These are phyloP conservation scores for Callinectes sapidus DNA, from an alignment of 2,888 invertebrate genomes.

Conservation along the genomic window DNA sequence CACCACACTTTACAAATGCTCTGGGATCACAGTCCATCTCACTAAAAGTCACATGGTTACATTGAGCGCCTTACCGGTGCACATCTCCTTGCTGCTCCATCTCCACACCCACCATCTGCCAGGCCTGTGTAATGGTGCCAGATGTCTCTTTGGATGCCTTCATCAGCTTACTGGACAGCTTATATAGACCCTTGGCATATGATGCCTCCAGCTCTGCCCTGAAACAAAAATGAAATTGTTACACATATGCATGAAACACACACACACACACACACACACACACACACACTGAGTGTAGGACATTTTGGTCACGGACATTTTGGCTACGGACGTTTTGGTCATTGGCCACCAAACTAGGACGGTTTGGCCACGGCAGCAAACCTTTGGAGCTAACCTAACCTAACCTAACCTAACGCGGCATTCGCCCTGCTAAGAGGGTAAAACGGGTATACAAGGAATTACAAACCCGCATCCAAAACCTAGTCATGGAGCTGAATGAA, in stretches of 20 bases:
- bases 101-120: constrained; percentile 93
- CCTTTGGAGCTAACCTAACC: too few relatives aligned
- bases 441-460: too few relatives aligned
- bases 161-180: constrained; percentile 89
- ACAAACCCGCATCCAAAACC: too few relatives aligned
- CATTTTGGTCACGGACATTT: too few relatives aligned
- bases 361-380: too few relatives aligned
- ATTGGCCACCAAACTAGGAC: too few relatives aligned
- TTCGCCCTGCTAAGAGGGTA: too few relatives aligned
- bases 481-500: too few relatives aligned
- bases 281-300: too few relatives aligned
- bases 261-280: constrained; percentile 47
- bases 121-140: constrained; percentile 87
- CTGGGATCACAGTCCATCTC: not conserved
- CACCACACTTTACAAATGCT: not conserved
- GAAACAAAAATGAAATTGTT: constrained; percentile 73
- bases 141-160: constrained; percentile 82
- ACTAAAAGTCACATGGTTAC: not conserved
- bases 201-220: constrained; percentile 93
- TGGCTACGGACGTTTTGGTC: too few relatives aligned
- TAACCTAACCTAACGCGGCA: too few relatives aligned
- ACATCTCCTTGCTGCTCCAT: constrained; percentile 94
- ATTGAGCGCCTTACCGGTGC: constrained; percentile 81
- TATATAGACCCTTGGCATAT: constrained; percentile 92
- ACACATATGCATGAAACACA: constrained; percentile 12